phyloP scores from a whole-genome alignment of 2,888 invertebrate species.

The Pterobdella sp. region DNA sequence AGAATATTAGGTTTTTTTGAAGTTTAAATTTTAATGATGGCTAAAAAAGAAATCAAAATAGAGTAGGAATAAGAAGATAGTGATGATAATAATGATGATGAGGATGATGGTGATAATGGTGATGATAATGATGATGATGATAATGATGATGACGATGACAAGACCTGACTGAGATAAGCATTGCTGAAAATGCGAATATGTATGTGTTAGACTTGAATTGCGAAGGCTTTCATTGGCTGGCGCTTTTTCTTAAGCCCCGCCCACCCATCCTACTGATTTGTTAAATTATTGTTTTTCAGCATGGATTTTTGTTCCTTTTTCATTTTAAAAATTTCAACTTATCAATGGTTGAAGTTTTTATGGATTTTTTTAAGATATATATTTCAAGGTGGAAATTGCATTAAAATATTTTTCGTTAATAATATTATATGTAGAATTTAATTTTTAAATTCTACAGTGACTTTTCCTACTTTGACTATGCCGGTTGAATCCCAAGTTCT shows the following conservation, averaged over 20 bases:
- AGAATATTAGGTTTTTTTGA: too few species aligned
- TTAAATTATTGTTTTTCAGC: constrained; percentile 10
- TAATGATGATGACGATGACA: constrained; percentile 14
- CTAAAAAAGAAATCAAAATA: too few species aligned
- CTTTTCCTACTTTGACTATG: too few species aligned
- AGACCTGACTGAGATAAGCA: too few species aligned
- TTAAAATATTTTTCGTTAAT: too few species aligned
- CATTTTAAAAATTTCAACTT: background rate
- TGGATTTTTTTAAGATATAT: too few species aligned
- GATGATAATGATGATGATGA: constrained; percentile 17
- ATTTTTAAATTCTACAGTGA: too few species aligned
- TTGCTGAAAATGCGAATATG: constrained; percentile 12
- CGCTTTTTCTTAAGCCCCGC: background rate
- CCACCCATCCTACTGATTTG: constrained; percentile 11
- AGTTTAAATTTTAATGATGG: too few species aligned
- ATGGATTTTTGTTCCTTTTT: background rate
- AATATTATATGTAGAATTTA: too few species aligned
- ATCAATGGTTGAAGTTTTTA: background rate
- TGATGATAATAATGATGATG: constrained; percentile 9
- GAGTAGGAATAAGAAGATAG: background rate
- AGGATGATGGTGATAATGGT: constrained; percentile 17
- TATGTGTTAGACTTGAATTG: background rate
- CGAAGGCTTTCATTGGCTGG: background rate
- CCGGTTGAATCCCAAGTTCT: too few species aligned
- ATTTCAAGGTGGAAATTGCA: too few species aligned